Percentiles rank a stretch among this genome's conserved stretches.
These are phyloP conservation scores for Netelia virgata DNA, from an alignment of 2,888 invertebrate species.

Conservation along the genomic window DNA sequence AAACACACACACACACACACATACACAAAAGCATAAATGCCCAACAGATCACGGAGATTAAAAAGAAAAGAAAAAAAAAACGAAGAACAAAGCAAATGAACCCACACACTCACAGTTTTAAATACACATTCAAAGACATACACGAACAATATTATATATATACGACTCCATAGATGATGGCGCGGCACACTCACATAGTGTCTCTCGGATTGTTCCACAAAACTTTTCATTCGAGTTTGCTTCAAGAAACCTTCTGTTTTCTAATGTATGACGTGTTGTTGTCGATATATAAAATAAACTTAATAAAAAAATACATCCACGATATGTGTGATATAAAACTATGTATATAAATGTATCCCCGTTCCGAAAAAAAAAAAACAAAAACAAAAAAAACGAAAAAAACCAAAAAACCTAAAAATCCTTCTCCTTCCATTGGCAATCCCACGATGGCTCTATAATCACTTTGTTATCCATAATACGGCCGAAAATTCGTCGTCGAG, in stretches of 20 bases:
- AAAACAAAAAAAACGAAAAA: background rate
- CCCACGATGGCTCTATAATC: background rate
- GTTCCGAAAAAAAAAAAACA: background rate
- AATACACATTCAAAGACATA: slow-evolving; percentile 69
- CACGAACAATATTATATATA: slow-evolving; percentile 84
- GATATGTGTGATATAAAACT: slow-evolving; percentile 63
- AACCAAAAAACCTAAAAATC: background rate
- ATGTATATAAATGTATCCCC: slow-evolving; percentile 27
- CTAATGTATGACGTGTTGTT: slow-evolving; percentile 85
- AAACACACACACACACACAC: slow-evolving; percentile 64
- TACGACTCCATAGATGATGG: slow-evolving; percentile 85
- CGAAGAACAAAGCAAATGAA: background rate
- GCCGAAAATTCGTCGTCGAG: background rate
- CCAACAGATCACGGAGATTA: slow-evolving; percentile 74
- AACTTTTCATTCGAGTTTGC: slow-evolving; percentile 85
- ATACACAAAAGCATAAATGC: slow-evolving; percentile 69
- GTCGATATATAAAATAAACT: slow-evolving; percentile 85
- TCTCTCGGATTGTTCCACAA: slow-evolving; percentile 85
- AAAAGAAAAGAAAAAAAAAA: slow-evolving; percentile 66
- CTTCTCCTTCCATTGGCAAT: background rate
- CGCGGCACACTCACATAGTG: slow-evolving; percentile 85
- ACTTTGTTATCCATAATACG: background rate
- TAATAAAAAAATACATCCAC: slow-evolving; percentile 84
- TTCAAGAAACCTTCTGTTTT: slow-evolving; percentile 85
- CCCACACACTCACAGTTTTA: slow-evolving; percentile 73